A percentile compares a stretch with the other conserved stretches of the same genome.
Evolutionary conservation across 2,797 vertebrate species (phyloP).

Genomic region (Caiman crocodilus): DNA sequence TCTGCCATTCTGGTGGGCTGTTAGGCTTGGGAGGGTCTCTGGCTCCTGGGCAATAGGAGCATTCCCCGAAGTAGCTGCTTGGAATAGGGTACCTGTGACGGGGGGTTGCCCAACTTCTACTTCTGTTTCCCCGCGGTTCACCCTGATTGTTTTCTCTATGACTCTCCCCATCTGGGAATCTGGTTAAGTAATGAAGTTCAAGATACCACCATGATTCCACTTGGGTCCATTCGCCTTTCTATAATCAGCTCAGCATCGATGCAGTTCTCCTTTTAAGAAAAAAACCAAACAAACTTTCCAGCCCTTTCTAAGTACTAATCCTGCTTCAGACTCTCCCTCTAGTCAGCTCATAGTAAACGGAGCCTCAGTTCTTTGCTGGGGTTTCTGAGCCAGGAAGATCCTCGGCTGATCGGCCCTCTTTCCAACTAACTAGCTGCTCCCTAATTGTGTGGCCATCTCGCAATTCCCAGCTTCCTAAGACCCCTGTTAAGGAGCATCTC

Average conservation of each 20-base stretch:
- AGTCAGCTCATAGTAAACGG: background rate
- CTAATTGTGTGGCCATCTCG: no score
- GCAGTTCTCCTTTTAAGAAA: background rate
- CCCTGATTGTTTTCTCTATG: background rate
- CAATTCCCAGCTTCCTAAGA: no score
- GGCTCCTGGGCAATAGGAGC: background rate
- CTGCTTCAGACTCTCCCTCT: background rate
- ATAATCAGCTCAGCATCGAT: background rate
- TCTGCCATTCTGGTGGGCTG: no score
- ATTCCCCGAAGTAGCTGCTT: background rate
- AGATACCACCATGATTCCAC: background rate
- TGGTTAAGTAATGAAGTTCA: background rate
- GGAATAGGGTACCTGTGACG: background rate
- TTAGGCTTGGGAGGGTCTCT: no score
- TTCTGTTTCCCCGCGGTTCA: background rate
- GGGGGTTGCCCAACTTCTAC: background rate
- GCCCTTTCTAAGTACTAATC: background rate
- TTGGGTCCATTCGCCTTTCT: background rate
- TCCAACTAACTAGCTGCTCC: no score
- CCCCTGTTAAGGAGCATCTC: no score
- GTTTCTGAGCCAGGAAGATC: background rate
- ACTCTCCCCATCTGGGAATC: background rate
- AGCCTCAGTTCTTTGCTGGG: background rate
- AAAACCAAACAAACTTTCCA: background rate
- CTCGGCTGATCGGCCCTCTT: no score